These are phyloP conservation scores for Cantharis rustica DNA, from an alignment of 2,888 invertebrate species.

Conservation along the genomic window DNA sequence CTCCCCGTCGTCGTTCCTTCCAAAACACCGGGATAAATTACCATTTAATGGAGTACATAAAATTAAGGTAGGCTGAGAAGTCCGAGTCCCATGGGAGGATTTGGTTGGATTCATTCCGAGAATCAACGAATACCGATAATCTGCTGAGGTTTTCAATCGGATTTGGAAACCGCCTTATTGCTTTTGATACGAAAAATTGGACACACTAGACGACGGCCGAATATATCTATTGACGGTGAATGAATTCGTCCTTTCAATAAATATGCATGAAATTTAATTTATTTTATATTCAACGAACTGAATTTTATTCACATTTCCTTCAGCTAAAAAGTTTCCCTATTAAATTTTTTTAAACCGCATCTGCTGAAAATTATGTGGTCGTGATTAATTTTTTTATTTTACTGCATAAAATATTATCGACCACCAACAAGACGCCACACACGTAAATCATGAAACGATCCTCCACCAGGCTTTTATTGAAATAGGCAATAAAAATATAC, in stretches of 20 bases:
- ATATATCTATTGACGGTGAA: constrained; percentile 17
- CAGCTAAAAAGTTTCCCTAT: neutral
- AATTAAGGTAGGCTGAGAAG: constrained; percentile 30
- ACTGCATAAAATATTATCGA: constrained; percentile 16
- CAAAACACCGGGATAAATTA: neutral
- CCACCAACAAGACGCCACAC: constrained; percentile 14
- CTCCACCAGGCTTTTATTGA: constrained; percentile 16
- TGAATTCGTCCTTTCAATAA: constrained; percentile 2
- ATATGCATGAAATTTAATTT: neutral
- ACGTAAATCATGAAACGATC: constrained; percentile 20
- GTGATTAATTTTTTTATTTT: neutral
- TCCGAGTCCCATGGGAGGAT: constrained; percentile 43
- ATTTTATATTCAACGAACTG: neutral
- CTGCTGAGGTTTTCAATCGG: constrained; percentile 52
- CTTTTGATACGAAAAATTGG: constrained; percentile 43
- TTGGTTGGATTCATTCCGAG: constrained; percentile 42
- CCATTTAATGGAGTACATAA: constrained; percentile 16
- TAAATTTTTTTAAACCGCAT: neutral
- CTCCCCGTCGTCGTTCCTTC: neutral
- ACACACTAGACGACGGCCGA: constrained; percentile 31
- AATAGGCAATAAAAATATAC: constrained; percentile 25
- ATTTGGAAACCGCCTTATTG: constrained; percentile 50
- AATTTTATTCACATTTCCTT: neutral
- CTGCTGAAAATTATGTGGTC: neutral
- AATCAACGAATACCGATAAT: constrained; percentile 50